Evolutionary conservation across 2,888 invertebrate genomes (phyloP).

Genomic region (Melolontha melolontha): DNA sequence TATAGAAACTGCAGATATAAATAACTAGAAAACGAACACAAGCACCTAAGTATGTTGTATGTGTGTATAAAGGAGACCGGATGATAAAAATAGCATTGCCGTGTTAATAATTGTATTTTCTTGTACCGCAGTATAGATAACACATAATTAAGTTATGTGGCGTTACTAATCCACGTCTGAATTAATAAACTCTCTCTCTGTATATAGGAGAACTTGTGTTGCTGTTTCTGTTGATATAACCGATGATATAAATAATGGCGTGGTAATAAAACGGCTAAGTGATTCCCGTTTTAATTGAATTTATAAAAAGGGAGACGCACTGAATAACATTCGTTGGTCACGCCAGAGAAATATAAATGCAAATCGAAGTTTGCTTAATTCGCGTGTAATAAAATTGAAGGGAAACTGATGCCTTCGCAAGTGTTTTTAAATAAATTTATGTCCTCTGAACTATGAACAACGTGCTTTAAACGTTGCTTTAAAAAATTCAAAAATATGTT

Average conservation of each 20-base stretch:
- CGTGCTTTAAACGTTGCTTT: no score
- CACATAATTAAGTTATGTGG: constrained; percentile 51
- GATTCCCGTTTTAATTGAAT: constrained; percentile 44
- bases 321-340: constrained; percentile 36
- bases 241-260: constrained; percentile 49
- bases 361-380: constrained; percentile 22
- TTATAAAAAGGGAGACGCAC: constrained; percentile 21
- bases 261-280: constrained; percentile 44
- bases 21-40: no score
- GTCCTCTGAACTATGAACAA: no score
- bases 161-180: constrained; percentile 52
- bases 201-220: background rate
- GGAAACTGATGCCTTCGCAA: no score
- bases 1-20: no score
- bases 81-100: constrained; percentile 45
- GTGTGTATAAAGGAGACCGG: constrained; percentile 4
- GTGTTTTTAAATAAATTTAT: no score
- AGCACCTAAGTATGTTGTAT: no score
- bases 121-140: constrained; percentile 48
- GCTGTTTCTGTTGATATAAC: constrained; percentile 42
- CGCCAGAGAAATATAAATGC: constrained; percentile 36
- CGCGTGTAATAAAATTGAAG: no score
- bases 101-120: constrained; percentile 52
- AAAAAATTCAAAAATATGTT: no score
- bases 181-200: constrained; percentile 49